These are phyloP conservation scores for Rhabdomys dilectus DNA, from an alignment of 2,113 vertebrate genomes.

Conservation along the genomic window DNA sequence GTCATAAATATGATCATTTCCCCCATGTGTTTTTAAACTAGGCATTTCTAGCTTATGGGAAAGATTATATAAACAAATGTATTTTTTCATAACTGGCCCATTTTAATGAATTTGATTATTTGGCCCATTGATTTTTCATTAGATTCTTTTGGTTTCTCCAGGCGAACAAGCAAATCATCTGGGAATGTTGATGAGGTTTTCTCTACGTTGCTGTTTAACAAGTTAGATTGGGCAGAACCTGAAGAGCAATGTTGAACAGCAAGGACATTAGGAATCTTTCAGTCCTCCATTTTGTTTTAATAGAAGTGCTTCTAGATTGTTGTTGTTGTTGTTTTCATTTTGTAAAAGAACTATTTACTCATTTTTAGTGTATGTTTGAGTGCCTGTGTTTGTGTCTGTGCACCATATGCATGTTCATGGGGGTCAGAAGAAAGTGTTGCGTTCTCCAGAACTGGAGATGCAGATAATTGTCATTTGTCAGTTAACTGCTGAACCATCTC, in stretches of 20 bases:
- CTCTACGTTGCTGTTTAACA: conserved; percentile 33
- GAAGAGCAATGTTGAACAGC: background rate
- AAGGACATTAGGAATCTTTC: background rate
- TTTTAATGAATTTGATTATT: conserved; percentile 75
- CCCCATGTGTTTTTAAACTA: conserved; percentile 18
- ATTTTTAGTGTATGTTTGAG: background rate
- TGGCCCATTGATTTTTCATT: conserved; percentile 69
- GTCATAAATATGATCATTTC: background rate
- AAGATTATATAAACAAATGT: conserved; percentile 45
- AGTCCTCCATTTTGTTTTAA: conserved; percentile 29
- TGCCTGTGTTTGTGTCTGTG: background rate
- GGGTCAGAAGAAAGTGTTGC: background rate
- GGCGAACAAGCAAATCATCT: conserved; percentile 49
- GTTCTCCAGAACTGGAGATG: background rate
- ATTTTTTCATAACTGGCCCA: conserved; percentile 30
- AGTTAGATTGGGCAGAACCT: background rate
- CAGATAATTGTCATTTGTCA: background rate
- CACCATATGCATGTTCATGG: background rate
- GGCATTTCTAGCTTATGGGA: conserved; percentile 42
- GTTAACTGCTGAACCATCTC: background rate
- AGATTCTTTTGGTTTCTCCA: conserved; percentile 60
- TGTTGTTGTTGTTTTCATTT: background rate
- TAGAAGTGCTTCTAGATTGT: conserved; percentile 6
- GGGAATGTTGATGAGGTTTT: conserved; percentile 53
- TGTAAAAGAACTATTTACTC: background rate